Evolutionary conservation across 2,797 vertebrate genomes (phyloP).

Genomic region (Craterocephalus amniculus): DNA sequence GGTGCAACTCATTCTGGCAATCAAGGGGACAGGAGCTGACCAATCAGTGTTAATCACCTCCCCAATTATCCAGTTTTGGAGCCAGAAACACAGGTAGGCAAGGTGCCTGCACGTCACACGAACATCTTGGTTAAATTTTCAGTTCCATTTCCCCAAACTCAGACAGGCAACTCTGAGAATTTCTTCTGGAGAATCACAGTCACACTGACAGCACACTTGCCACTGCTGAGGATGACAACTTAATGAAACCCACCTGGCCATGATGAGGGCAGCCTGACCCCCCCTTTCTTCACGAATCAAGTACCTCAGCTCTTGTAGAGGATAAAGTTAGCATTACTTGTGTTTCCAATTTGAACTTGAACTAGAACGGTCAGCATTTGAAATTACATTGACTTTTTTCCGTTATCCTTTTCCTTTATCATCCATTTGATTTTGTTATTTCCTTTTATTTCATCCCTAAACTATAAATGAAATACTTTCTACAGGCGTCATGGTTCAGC

Average conservation of each 20-base stretch:
- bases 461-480: constrained; percentile 68
- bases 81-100: no score
- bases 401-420: constrained; percentile 49
- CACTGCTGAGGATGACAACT: constrained; percentile 54
- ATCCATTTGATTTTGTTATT: constrained; percentile 62
- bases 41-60: no score
- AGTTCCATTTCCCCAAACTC: constrained; percentile 17
- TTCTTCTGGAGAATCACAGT: constrained; percentile 17
- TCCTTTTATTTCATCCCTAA: constrained; percentile 49
- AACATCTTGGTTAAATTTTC: constrained; percentile 11
- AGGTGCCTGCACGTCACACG: neutral
- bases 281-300: constrained; percentile 52
- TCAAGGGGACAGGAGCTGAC: no score
- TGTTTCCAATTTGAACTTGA: constrained; percentile 28
- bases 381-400: constrained; percentile 28
- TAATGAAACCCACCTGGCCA: constrained; percentile 65
- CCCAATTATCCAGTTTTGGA: no score
- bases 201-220: constrained; percentile 23
- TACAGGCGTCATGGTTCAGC: constrained; percentile 56
- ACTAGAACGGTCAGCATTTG: constrained; percentile 40
- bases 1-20: no score
- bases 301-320: constrained; percentile 42
- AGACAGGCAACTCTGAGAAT: constrained; percentile 15
- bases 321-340: constrained; percentile 33
- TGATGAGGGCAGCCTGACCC: constrained; percentile 56